Evolutionary conservation across 2,797 vertebrate genomes (phyloP).

Genomic region (Micromesistius poutassou): DNA sequence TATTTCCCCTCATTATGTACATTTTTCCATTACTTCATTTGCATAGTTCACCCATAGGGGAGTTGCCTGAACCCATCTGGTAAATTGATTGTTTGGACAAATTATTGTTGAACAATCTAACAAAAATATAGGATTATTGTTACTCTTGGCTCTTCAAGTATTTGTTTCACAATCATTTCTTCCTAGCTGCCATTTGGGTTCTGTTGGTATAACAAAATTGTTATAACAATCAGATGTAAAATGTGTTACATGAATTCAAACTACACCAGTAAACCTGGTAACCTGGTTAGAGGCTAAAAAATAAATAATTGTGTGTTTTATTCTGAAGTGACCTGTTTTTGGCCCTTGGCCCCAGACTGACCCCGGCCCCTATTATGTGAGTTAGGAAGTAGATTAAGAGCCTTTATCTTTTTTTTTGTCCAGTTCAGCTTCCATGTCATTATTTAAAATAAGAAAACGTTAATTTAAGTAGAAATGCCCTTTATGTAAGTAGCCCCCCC

Average conservation of each 20-base stretch:
- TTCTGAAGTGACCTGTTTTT: not conserved
- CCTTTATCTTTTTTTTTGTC: not conserved
- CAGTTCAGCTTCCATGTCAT: not conserved
- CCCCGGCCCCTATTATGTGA: not conserved
- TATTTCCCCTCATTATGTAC: not conserved
- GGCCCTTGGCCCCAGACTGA: constrained; percentile 13
- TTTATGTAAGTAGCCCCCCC: not conserved
- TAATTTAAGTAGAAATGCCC: not conserved
- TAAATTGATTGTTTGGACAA: not conserved
- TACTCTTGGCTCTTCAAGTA: not conserved
- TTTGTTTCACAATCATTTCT: not conserved
- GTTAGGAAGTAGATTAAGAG: not conserved
- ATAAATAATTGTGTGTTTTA: not conserved
- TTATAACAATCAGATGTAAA: not conserved
- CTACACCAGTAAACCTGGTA: not conserved
- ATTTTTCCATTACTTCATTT: not conserved
- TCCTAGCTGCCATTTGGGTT: not conserved
- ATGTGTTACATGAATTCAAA: not conserved
- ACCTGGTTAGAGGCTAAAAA: not conserved
- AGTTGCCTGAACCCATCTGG: not conserved
- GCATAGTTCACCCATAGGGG: not conserved
- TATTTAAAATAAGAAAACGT: not conserved
- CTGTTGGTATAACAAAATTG: not conserved
- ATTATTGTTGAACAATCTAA: not conserved
- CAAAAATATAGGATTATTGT: not conserved